Conservation (phyloP, 2,113 vertebrate genomes). For the Calonectris borealis region DNA sequence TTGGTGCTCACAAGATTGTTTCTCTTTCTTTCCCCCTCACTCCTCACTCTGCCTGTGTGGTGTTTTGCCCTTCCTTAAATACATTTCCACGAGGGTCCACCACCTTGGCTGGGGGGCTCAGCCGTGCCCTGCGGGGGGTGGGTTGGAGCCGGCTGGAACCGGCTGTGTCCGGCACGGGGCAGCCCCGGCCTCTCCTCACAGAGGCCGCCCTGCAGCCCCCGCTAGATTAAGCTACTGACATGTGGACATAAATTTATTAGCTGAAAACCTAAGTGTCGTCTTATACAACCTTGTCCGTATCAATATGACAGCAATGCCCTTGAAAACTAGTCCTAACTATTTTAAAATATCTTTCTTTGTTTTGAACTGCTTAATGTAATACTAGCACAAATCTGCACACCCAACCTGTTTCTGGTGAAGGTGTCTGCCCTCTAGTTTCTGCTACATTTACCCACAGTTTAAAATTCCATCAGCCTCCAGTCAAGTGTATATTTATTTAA, state of each 20-base stretch:
- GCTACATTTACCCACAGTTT: not conserved
- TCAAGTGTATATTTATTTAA: not conserved
- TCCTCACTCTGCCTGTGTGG: not conserved
- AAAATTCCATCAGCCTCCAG: not conserved
- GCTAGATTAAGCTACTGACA: not conserved
- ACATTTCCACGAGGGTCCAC: accelerated
- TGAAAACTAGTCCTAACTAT: not conserved
- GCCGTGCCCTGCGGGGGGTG: accelerated
- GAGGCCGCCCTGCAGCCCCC: accelerated
- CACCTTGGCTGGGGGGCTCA: accelerated
- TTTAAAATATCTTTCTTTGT: not conserved
- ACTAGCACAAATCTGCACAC: not conserved
- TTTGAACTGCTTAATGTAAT: not conserved
- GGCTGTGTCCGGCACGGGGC: accelerated
- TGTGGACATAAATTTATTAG: not conserved
- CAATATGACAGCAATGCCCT: not conserved
- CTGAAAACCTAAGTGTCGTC: not conserved
- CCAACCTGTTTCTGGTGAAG: not conserved
- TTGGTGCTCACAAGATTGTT: not conserved
- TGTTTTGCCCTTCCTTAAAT: not conserved
- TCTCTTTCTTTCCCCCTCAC: not conserved
- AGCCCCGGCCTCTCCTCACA: not conserved
- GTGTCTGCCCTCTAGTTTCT: not conserved
- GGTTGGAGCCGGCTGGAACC: accelerated
- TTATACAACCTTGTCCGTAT: not conserved